Conservation (phyloP, 1,140 invertebrate genomes). For the Brachionus rotundiformis region DNA sequence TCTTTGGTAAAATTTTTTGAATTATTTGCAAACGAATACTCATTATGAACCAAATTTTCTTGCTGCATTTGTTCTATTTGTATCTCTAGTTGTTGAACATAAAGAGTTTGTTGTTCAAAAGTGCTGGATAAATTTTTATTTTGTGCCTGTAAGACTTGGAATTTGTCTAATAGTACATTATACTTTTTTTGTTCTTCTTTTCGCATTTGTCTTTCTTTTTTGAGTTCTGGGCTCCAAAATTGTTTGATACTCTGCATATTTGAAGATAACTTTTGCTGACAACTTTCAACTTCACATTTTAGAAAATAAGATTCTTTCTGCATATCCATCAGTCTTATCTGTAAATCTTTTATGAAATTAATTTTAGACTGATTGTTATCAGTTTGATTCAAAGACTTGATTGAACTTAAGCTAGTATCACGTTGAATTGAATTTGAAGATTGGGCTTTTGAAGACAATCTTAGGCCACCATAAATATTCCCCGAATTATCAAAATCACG, state of each 20-base stretch:
- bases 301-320: conserved; percentile 48
- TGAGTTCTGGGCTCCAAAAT: conserved; percentile 98
- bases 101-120: conserved; percentile 35
- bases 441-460: background rate
- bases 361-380: conserved; percentile 32
- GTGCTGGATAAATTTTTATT: conserved; percentile 62
- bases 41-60: conserved; percentile 70
- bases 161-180: conserved; percentile 72
- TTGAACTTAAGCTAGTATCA: background rate
- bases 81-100: conserved; percentile 62
- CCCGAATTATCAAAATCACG: background rate
- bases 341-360: conserved; percentile 49
- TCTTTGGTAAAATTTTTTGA: conserved; percentile 84
- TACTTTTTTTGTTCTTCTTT: conserved; percentile 98
- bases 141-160: conserved; percentile 77
- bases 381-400: conserved; percentile 10
- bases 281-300: conserved; percentile 19
- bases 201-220: conserved; percentile 89
- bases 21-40: background rate
- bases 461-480: background rate
- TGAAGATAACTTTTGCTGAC: conserved; percentile 75
- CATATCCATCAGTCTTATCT: conserved; percentile 43
- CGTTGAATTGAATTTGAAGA: conserved; percentile 19
- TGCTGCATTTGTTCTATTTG: conserved; percentile 83
- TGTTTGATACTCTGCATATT: conserved; percentile 99